These are phyloP conservation scores for Arion vulgaris DNA, from an alignment of 1,140 invertebrate species.

Conservation along the genomic window DNA sequence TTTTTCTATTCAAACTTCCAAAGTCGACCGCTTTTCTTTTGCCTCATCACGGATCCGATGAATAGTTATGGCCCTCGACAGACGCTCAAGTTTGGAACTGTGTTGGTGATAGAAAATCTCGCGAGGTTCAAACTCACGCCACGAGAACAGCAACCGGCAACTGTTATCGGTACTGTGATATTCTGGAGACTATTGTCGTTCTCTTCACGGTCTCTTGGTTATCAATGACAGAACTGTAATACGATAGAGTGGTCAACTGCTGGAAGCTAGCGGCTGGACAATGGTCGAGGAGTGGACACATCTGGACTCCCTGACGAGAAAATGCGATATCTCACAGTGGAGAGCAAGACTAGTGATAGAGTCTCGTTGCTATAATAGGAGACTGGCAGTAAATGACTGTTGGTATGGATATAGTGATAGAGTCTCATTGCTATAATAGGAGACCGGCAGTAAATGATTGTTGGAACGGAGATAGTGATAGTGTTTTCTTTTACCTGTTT, in stretches of 20 bases:
- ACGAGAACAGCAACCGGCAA: background rate
- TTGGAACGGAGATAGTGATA: too few species aligned
- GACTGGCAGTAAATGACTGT: too few species aligned
- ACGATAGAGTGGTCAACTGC: conserved; percentile 29
- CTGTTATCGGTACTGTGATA: background rate
- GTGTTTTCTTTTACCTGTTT: too few species aligned
- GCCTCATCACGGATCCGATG: background rate
- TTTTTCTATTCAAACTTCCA: conserved; percentile 12
- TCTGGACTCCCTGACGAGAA: conserved; percentile 27
- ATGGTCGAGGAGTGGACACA: conserved; percentile 28
- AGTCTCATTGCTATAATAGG: too few species aligned
- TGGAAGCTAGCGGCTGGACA: background rate
- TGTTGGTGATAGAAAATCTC: background rate
- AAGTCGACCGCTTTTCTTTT: conserved; percentile 26
- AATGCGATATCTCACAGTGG: conserved; percentile 7
- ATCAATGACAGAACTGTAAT: conserved; percentile 4
- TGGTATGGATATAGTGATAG: too few species aligned
- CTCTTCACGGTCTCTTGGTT: conserved; percentile 12
- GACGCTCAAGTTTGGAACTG: conserved; percentile 22
- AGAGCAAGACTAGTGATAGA: background rate
- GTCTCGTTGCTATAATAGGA: background rate
- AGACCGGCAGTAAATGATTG: too few species aligned
- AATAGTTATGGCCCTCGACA: conserved; percentile 20
- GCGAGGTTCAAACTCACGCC: background rate
- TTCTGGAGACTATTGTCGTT: background rate